Evolutionary conservation across 37 sponge, comb jelly and placozoan species (phyloP), one percentile per base, ranked within the genome.

Genomic region (Trichoplax adhaerens): DNA sequence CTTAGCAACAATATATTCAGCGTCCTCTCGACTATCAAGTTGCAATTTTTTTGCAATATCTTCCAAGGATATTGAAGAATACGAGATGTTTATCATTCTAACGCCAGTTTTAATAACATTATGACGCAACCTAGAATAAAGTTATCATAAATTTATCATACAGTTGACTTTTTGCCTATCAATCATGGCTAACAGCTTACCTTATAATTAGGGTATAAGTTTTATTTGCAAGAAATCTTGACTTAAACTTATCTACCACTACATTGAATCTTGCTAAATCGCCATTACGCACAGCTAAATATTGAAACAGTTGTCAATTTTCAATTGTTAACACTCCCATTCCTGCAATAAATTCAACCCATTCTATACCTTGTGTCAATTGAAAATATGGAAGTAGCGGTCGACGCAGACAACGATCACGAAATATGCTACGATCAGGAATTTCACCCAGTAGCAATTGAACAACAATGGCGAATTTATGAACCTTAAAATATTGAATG

Each of bases 51-150:
- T 79, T 4, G 89, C 92, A 68, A 95, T 82, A 70, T 95, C 98
- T 5, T 76, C 78, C 72, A 95, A 73, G 50, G 91, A 90, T 1
- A 95, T 88, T 64, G 89, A 64, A 8, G 91, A 91, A 77, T 95
- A 92, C 52, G 7, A 67, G 8, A 54, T 67, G 83, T 50, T 76
- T 55, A 76, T 76, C 54, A 74, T 46, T 10, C 84, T 54, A 46
- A 88, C 81, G 53, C 98, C 98, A n/a, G 98, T 91, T 76, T 95
- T 95, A 79, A 95, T 95, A 60, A 95, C 98, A 84, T 94, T 88
- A 66, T 94, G 95, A 49, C 90, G 76, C 1, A 94, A 73, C 12
- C 89, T 69, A 2, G 53, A 2, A 69, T 46, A 48, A 3, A 54
- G 65, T 52, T 66, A 65, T 66, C 68, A 74, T 52, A 68, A n/a